Evolutionary conservation across 2,888 invertebrate genomes (phyloP), one percentile per base, ranked within the genome.

Genomic region (Notodonta dromedarius): DNA sequence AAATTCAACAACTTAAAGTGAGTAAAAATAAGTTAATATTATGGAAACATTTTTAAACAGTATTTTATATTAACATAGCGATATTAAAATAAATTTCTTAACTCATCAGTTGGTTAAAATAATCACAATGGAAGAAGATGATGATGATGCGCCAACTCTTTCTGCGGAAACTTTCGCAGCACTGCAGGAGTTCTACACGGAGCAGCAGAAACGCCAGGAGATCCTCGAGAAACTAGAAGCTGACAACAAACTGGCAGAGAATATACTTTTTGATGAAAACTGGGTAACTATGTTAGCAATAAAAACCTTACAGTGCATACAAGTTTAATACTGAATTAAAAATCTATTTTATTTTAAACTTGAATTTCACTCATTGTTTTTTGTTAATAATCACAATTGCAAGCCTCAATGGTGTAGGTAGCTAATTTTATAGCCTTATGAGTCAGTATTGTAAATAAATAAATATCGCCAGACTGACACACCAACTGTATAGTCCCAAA

Each of bases 171-270:
- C 98, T 0, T 94, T 97, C 67, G 94, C 94, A 59, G 97, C 96
- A 1, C 90, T 98, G 0, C 95, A 96, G 75, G 96, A 97, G 86
- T 98, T 98, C 90, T 95, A 97, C 53, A 80, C 86, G 5, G 97
- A 97, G 82, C 96, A 96, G 83, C 90, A 95, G 55, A 94, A 95
- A 75, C 88, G 95, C 53, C 95, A 96, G 74, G 94, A 94, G 65
- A 93, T 94, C 69, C 88, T 95, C 50, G 78, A 88, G 6, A 91
- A 94, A 63, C 76, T 92, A 0, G 92, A 92, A 42, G 90, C 90
- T 48, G 90, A 94, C 58, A 84, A 91, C 40, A 89, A 94, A 70
- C 78, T 86, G 5, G 86, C 86, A 58, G 88, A 91, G 71, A 91
- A 94, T 71, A 91, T 94, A 63, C 78, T 92, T 57, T 95, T 97